Base-by-base conservation (phyloP, 2,888 invertebrate genomes). In the Eucriotettix oculatus region DNA sequence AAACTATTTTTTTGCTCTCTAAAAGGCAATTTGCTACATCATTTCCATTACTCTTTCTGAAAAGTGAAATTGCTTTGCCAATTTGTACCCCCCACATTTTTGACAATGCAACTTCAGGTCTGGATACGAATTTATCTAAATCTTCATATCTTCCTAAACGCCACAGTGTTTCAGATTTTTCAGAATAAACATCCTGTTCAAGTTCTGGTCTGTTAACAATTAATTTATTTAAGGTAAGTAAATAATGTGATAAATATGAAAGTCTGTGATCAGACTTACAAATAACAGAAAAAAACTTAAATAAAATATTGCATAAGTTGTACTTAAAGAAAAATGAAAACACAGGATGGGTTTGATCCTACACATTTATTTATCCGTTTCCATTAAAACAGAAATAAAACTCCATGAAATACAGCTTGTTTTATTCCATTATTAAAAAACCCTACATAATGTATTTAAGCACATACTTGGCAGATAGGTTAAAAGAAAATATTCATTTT, bases 91-190 rank as follows among this genome's bases (percentile, higher is more conserved):
- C 86, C 90, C 90, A 92, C 12, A 58, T 57, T 29, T 40, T 55
- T 68, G 73, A 16, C 67, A 66, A 64, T 66, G 52, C 58, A 9
- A 62, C 69, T 70, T 80, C 76, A 10, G 79, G 76, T 66, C 75
- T 76, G 16, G 77, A 73, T 7, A 83, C 70, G 16, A 86, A 69
- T 52, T 80, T 74, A 16, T 88, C 85, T 10, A 96, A 75, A 65
- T 87, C 84, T 29, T 90, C 86, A 75, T 90, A 96, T 65, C 85
- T 81, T 1, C 89, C 86, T 29, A 97, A 76, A 59, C 90, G 83
- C 91, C 94, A 93, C 42, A 93, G 78, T 0, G 94, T 85, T 71
- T 97, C 95, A 1, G 90, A 85, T 61, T 84, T 80, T 68, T 81
- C 80, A 66, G 84, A 81, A 53, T 79, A 74, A 65, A 91, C 78